phyloP scores from a whole-genome alignment of 2,113 vertebrate genomes.

The Tapirus terrestris region DNA sequence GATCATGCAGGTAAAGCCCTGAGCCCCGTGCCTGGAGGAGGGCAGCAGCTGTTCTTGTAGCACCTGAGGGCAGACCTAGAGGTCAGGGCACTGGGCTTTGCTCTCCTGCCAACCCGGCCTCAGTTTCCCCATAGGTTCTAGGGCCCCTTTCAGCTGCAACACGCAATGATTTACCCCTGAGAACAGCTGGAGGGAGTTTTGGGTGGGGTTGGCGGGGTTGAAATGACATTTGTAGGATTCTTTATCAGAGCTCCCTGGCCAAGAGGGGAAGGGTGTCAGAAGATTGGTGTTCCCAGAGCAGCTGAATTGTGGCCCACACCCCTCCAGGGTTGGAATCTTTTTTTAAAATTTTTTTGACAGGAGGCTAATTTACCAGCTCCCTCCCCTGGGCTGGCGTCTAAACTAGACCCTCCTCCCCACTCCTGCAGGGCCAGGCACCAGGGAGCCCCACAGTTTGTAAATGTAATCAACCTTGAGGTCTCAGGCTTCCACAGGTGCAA shows the following conservation, averaged over 20 bases:
- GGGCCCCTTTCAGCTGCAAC: not conserved
- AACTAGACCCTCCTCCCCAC: not conserved
- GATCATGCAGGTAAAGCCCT: not conserved
- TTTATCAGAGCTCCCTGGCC: not conserved
- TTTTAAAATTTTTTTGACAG: not conserved
- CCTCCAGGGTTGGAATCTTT: not conserved
- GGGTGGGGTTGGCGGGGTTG: not conserved
- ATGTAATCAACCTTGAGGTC: constrained; percentile 95
- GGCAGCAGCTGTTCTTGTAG: not conserved
- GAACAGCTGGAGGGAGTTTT: not conserved
- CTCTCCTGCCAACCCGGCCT: not conserved
- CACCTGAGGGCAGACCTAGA: not conserved
- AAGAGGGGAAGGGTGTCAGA: not conserved
- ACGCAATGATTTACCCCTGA: not conserved
- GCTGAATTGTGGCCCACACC: not conserved
- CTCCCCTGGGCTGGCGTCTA: not conserved
- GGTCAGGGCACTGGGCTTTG: not conserved
- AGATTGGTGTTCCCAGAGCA: not conserved
- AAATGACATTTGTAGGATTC: not conserved
- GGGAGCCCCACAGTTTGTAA: constrained; percentile 87
- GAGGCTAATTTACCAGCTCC: not conserved
- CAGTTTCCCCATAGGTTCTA: not conserved
- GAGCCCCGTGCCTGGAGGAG: not conserved
- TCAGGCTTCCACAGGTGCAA: constrained; percentile 93
- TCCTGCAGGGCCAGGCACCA: constrained; percentile 34